phyloP scores from a whole-genome alignment of 2,888 invertebrate species.

The Drosophila koepferae region DNA sequence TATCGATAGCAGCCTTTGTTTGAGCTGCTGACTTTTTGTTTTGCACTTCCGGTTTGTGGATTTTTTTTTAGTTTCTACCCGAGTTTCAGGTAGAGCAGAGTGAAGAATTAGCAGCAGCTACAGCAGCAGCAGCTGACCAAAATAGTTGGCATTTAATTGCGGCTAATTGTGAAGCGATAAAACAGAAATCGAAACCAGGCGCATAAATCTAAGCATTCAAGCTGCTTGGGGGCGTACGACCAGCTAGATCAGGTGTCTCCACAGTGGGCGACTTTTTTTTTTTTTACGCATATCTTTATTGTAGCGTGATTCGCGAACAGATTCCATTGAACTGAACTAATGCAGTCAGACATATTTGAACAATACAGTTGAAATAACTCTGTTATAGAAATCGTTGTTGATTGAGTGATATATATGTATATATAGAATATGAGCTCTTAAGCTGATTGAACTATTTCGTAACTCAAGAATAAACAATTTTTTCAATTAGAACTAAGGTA shows the following conservation, averaged over 20 bases:
- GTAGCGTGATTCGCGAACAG: not conserved
- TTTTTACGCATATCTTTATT: constrained; percentile 11
- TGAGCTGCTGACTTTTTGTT: constrained; percentile 44
- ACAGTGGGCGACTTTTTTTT: constrained; percentile 33
- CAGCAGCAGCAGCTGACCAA: constrained; percentile 44
- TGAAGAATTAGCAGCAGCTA: constrained; percentile 14
- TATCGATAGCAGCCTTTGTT: constrained; percentile 62
- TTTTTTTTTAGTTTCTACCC: constrained; percentile 8
- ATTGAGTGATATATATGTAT: too few relatives aligned
- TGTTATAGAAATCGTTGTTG: not conserved
- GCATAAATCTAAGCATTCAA: constrained; percentile 13
- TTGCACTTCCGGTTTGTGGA: constrained; percentile 62
- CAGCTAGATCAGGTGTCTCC: constrained; percentile 23
- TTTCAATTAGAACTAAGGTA: not conserved
- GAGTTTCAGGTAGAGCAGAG: constrained; percentile 10
- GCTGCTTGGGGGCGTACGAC: constrained; percentile 22
- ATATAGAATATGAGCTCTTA: not conserved
- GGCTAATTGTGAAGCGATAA: constrained; percentile 54
- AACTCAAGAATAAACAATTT: not conserved
- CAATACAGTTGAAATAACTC: not conserved
- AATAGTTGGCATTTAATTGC: constrained; percentile 46
- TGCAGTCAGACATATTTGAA: not conserved
- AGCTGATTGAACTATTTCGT: not conserved
- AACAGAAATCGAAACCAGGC: constrained; percentile 11
- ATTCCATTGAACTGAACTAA: not conserved